These are phyloP conservation scores for Tor tambroides DNA, from an alignment of 2,113 vertebrate genomes.

Conservation along the genomic window DNA sequence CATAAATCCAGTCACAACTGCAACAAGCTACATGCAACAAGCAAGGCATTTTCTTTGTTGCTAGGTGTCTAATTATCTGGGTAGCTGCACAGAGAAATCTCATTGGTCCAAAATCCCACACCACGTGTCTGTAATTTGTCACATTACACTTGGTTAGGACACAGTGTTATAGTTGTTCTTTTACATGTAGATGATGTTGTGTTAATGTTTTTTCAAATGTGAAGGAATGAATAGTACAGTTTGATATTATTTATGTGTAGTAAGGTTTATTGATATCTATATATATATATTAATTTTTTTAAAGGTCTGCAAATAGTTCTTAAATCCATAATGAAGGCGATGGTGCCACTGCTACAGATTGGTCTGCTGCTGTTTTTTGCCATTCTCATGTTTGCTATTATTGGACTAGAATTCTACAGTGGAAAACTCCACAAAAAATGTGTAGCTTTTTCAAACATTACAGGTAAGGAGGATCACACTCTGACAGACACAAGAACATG, in stretches of 20 bases:
- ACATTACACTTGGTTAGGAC: neutral
- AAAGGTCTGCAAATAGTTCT: constrained; percentile 95
- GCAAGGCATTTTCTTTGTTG: neutral
- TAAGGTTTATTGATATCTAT: constrained; percentile 2
- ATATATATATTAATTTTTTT: constrained; percentile 33
- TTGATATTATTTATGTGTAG: neutral
- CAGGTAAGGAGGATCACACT: constrained; percentile 10
- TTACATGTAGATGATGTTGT: neutral
- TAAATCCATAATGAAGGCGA: constrained; percentile 99
- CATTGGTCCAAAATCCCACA: neutral
- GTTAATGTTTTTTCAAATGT: neutral
- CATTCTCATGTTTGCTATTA: constrained; percentile 99
- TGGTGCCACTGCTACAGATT: constrained; percentile 98
- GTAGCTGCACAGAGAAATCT: neutral
- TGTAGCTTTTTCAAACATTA: constrained; percentile 63
- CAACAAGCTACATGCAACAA: neutral
- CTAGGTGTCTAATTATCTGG: neutral
- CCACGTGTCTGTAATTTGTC: neutral
- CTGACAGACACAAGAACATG: neutral
- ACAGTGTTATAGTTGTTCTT: neutral
- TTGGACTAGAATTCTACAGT: constrained; percentile 97
- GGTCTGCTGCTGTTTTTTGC: constrained; percentile 97
- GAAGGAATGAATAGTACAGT: neutral
- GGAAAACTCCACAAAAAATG: constrained; percentile 92
- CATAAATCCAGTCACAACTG: neutral